Conservation (phyloP, 2,888 invertebrate genomes). For the Villa cingulata region DNA sequence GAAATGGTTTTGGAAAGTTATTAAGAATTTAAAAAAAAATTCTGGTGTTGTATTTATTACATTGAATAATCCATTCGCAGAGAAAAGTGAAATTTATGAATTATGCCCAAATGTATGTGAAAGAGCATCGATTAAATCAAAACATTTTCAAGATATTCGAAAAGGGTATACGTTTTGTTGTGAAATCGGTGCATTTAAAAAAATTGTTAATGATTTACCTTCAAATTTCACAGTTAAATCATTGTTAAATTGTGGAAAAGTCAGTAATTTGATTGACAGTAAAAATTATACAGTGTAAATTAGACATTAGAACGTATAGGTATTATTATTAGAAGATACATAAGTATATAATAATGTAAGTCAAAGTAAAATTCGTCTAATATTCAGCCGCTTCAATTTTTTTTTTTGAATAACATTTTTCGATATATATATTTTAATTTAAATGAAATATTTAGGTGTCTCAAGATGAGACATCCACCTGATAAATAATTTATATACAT, state of each 20-base stretch:
- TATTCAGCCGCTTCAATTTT: too few relatives aligned
- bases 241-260: background rate
- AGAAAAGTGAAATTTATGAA: slow-evolving; percentile 18
- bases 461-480: too few relatives aligned
- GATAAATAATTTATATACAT: too few relatives aligned
- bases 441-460: too few relatives aligned
- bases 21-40: slow-evolving; percentile 26
- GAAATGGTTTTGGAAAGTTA: slow-evolving; percentile 37
- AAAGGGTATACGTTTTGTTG: slow-evolving; percentile 3
- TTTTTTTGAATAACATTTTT: too few relatives aligned
- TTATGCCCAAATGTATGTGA: slow-evolving; percentile 33
- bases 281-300: too few relatives aligned
- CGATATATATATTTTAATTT: too few relatives aligned
- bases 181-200: background rate
- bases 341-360: too few relatives aligned
- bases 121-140: slow-evolving; percentile 22
- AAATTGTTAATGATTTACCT: slow-evolving; percentile 3
- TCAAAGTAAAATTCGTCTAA: too few relatives aligned
- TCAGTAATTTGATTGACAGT: too few relatives aligned
- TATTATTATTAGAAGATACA: too few relatives aligned
- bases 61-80: slow-evolving; percentile 37
- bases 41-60: slow-evolving; percentile 37
- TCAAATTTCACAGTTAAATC: slow-evolving; percentile 4
- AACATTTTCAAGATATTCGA: background rate
- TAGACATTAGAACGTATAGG: too few relatives aligned